phyloP scores from a whole-genome alignment of 2,797 vertebrate species.

The Selene dorsalis region DNA sequence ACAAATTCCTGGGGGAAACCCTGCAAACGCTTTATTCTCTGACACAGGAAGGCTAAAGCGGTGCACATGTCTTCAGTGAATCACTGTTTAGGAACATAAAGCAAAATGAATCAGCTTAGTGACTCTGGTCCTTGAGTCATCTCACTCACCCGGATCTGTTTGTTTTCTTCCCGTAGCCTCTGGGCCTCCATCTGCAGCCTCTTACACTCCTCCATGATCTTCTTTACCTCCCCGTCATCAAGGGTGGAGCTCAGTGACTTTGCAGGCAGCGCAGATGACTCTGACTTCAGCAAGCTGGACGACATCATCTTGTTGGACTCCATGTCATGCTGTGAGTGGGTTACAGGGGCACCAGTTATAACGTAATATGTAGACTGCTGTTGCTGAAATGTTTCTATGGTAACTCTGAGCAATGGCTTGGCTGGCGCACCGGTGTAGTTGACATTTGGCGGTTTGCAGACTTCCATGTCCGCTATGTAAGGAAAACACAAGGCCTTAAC shows the following conservation, averaged over 20 bases:
- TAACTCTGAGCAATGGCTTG: constrained; percentile 27
- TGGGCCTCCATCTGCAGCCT: constrained; percentile 96
- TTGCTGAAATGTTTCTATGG: constrained; percentile 39
- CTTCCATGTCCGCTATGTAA: constrained; percentile 10
- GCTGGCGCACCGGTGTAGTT: constrained; percentile 25
- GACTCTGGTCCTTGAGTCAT: background rate
- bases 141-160: constrained; percentile 92
- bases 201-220: constrained; percentile 97
- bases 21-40: background rate
- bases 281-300: constrained; percentile 93
- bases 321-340: constrained; percentile 90
- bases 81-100: background rate
- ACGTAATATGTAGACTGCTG: constrained; percentile 26
- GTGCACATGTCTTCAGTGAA: constrained; percentile 3
- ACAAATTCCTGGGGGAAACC: background rate
- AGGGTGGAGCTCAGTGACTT: constrained; percentile 93
- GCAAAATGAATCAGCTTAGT: background rate
- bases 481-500: background rate
- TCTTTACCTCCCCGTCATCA: constrained; percentile 95
- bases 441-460: constrained; percentile 21
- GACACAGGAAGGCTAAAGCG: background rate
- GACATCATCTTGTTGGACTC: constrained; percentile 96
- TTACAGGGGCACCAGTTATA: constrained; percentile 44
- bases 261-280: constrained; percentile 87
- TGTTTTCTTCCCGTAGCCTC: constrained; percentile 97